Evolutionary conservation across 2,113 vertebrate genomes (phyloP).

Genomic region (Vidua chalybeata): DNA sequence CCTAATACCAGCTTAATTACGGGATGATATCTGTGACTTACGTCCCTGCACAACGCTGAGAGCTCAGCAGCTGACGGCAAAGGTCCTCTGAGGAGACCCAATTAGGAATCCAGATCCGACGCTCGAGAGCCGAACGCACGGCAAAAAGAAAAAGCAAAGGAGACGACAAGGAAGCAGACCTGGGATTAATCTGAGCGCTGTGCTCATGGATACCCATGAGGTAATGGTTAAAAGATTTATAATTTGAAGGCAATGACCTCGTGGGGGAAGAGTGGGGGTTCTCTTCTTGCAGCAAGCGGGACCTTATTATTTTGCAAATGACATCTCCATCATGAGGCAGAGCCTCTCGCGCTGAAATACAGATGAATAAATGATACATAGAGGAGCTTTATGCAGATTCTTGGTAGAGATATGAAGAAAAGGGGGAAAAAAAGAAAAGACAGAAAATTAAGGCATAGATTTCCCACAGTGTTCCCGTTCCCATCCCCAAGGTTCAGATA

Average conservation of each 20-base stretch:
- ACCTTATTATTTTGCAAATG: slow-evolving; percentile 65
- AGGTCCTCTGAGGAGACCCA: slow-evolving; percentile 62
- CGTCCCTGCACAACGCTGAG: background rate
- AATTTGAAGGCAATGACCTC: slow-evolving; percentile 42
- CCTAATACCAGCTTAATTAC: slow-evolving; percentile 5
- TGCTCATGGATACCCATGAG: slow-evolving; percentile 16
- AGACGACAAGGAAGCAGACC: background rate
- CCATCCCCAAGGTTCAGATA: background rate
- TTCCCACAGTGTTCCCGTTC: background rate
- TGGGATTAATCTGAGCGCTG: slow-evolving; percentile 52
- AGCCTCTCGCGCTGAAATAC: background rate
- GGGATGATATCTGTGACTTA: background rate
- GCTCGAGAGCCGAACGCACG: background rate
- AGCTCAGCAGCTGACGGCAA: slow-evolving; percentile 43
- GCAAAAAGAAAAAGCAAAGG: background rate
- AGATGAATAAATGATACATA: slow-evolving; percentile 42
- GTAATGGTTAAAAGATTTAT: slow-evolving; percentile 26
- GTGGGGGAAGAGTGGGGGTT: background rate
- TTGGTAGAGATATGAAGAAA: background rate
- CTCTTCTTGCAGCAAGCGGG: slow-evolving; percentile 17
- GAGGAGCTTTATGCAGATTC: slow-evolving; percentile 17
- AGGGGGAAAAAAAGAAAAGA: background rate
- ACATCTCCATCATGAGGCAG: slow-evolving; percentile 37
- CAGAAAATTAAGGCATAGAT: background rate
- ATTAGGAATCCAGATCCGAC: slow-evolving; percentile 47